A percentile compares a stretch with the other conserved stretches of the same genome.
phyloP scores from a whole-genome alignment of 2,113 vertebrate species.

The Sakesphorus luctuosus region DNA sequence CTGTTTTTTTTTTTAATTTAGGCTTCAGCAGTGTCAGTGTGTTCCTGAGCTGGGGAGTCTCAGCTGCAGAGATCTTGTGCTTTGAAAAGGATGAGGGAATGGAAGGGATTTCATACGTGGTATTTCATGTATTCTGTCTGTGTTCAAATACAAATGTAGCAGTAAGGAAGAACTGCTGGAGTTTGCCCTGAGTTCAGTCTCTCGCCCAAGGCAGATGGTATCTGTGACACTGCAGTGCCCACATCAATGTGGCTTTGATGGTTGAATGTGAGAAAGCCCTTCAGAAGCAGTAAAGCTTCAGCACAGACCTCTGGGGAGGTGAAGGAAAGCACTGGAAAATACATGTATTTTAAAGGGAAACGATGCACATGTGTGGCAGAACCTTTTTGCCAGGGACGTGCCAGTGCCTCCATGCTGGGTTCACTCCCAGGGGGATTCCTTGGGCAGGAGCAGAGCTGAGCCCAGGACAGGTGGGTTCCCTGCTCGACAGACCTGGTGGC shows the following conservation, averaged over 20 bases:
- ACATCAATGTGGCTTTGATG: neutral
- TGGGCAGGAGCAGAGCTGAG: neutral
- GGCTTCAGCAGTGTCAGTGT: neutral
- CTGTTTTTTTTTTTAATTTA: neutral
- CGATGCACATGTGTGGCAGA: neutral
- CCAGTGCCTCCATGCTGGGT: fast-evolving
- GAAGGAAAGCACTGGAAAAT: neutral
- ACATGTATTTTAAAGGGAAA: neutral
- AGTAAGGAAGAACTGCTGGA: neutral
- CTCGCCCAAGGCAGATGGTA: neutral
- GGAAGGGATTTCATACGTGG: neutral
- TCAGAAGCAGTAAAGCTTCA: neutral
- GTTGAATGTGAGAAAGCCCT: neutral
- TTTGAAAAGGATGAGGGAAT: neutral
- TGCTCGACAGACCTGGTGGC: fast-evolving
- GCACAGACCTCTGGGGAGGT: neutral
- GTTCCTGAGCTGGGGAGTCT: neutral
- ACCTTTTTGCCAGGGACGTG: neutral
- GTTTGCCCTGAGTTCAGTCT: neutral
- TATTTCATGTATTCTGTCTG: neutral
- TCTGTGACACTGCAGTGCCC: neutral
- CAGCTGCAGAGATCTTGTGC: neutral
- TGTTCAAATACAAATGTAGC: neutral
- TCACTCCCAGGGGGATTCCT: too few species aligned
- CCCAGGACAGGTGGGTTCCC: neutral